Evolutionary conservation across 2,113 vertebrate genomes (phyloP).

Genomic region (Numenius arquata): DNA sequence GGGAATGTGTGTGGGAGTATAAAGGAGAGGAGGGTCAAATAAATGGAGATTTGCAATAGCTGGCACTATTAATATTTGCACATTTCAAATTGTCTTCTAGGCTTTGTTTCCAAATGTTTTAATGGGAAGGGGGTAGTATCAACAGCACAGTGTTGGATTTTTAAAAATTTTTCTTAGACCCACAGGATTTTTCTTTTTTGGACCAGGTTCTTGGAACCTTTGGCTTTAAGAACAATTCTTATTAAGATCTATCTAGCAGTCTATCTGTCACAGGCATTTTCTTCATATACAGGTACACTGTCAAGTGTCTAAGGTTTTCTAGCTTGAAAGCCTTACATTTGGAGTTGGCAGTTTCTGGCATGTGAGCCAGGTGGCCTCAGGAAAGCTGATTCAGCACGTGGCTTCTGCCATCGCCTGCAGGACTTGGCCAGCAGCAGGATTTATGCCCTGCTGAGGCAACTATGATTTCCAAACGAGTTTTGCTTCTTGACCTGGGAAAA

Average conservation of each 20-base stretch:
- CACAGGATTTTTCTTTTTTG: background rate
- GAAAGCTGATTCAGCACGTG: constrained; percentile 35
- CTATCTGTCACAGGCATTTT: constrained; percentile 20
- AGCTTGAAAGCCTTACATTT: constrained; percentile 7
- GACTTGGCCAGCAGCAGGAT: background rate
- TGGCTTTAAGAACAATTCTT: constrained; percentile 16
- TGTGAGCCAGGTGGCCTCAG: constrained; percentile 37
- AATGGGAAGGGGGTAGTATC: background rate
- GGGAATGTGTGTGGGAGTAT: background rate
- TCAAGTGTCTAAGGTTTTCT: constrained; percentile 1
- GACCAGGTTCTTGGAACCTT: background rate
- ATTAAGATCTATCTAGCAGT: background rate
- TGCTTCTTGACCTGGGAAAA: constrained; percentile 36
- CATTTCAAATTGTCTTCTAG: background rate
- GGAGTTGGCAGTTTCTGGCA: constrained; percentile 13
- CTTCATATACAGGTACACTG: background rate
- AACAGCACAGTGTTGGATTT: background rate
- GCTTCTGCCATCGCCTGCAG: constrained; percentile 3
- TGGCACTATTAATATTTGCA: background rate
- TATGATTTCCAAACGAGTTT: background rate
- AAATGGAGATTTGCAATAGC: background rate
- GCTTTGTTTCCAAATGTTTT: background rate
- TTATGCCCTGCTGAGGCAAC: constrained; percentile 4
- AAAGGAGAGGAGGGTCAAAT: background rate
- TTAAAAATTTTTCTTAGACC: background rate